These are phyloP conservation scores for Meiosimyza decipiens DNA, from an alignment of 2,888 invertebrate genomes.

Conservation along the genomic window DNA sequence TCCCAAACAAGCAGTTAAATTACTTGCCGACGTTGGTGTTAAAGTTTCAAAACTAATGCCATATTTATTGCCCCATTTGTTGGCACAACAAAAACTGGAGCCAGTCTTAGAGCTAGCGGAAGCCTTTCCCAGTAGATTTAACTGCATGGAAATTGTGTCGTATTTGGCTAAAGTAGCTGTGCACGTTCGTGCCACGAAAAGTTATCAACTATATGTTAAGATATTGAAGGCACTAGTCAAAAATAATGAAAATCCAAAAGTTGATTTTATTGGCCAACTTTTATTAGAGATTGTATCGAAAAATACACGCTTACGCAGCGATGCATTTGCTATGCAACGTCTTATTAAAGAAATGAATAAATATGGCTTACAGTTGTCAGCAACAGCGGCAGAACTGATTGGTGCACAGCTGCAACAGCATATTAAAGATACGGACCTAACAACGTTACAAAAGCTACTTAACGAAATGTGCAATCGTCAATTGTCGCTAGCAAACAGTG, in stretches of 20 bases:
- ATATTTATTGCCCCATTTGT: conserved; percentile 55
- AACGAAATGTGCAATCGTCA: conserved; percentile 66
- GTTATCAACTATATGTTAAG: conserved; percentile 67
- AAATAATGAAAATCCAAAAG: conserved; percentile 66
- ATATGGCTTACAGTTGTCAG: conserved; percentile 66
- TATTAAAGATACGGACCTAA: conserved; percentile 49
- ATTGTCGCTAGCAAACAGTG: conserved; percentile 50
- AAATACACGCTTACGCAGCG: conserved; percentile 65
- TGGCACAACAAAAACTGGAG: conserved; percentile 54
- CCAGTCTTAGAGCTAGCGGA: conserved; percentile 53
- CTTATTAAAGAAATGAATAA: conserved; percentile 67
- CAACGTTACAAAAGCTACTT: conserved; percentile 52
- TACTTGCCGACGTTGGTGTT: conserved; percentile 55
- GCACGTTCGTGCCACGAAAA: conserved; percentile 64
- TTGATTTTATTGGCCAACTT: conserved; percentile 72
- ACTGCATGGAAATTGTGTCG: conserved; percentile 68
- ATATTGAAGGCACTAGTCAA: conserved; percentile 68
- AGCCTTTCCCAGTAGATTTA: conserved; percentile 68
- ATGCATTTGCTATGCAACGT: conserved; percentile 65
- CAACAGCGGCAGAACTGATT: conserved; percentile 56
- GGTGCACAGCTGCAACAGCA: conserved; percentile 29
- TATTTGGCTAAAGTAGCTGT: conserved; percentile 68
- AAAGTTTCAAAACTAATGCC: conserved; percentile 53
- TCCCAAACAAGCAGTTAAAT: conserved; percentile 53
- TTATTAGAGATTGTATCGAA: conserved; percentile 68